A percentile compares a stretch with the other conserved stretches of the same genome.
These are phyloP conservation scores for Uromys caudimaculatus DNA, from an alignment of 2,797 vertebrate species.

Conservation along the genomic window DNA sequence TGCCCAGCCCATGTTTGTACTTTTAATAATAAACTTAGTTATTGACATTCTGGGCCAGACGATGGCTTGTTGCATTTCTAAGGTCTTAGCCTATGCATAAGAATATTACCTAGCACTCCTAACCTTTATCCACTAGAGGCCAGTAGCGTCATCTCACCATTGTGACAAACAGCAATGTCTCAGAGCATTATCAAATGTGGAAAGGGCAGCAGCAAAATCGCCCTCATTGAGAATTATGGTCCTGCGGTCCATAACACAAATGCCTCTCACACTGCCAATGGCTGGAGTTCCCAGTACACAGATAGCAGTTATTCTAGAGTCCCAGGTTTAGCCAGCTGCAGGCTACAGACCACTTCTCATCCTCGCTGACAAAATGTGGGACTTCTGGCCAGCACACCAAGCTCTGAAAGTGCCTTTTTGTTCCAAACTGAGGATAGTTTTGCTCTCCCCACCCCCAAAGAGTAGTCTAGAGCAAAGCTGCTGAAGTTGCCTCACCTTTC, in stretches of 20 bases:
- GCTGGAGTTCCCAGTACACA: neutral
- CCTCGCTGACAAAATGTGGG: neutral
- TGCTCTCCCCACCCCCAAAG: neutral
- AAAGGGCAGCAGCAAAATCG: neutral
- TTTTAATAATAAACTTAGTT: neutral
- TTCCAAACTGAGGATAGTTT: neutral
- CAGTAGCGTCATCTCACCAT: neutral
- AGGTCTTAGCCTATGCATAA: neutral
- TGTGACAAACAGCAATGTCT: slow-evolving; percentile 15
- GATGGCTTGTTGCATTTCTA: neutral
- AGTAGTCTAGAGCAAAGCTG: neutral
- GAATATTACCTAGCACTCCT: neutral
- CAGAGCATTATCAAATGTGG: neutral
- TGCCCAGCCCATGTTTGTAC: no score
- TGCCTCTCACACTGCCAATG: rapidly evolving
- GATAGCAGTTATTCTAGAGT: neutral
- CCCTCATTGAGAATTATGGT: neutral
- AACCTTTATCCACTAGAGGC: neutral
- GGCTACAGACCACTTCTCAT: neutral
- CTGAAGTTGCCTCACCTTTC: neutral
- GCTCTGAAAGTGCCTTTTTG: neutral
- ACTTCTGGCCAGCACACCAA: neutral
- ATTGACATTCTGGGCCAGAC: neutral
- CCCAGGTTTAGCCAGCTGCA: neutral
- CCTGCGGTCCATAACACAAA: neutral